phyloP scores from a whole-genome alignment of 37 sponge, comb jelly and placozoan species.

The Chondrosia reniformis region DNA sequence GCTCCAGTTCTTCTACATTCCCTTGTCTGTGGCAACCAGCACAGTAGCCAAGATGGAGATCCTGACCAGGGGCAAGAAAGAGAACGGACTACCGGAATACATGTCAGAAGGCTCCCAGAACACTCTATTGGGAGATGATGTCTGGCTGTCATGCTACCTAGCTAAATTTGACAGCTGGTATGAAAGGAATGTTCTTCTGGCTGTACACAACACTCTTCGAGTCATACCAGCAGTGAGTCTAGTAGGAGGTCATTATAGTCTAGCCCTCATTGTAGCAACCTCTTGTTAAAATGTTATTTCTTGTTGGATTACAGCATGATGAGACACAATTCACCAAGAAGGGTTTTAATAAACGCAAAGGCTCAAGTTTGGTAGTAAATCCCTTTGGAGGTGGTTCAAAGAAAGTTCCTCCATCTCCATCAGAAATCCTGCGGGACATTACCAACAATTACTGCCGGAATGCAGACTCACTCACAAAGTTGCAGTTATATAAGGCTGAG shows the following conservation, averaged over 20 bases:
- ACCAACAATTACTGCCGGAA: slow-evolving; percentile 51
- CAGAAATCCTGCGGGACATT: slow-evolving; percentile 50
- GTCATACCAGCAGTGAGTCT: slow-evolving; percentile 65
- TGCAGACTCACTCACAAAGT: slow-evolving; percentile 28
- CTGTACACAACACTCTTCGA: slow-evolving; percentile 64
- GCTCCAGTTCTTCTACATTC: slow-evolving; percentile 68
- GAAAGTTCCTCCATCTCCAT: not conserved
- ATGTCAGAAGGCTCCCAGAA: slow-evolving; percentile 12
- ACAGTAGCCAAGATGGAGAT: not conserved
- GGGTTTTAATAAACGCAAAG: too few relatives aligned
- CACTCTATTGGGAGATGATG: slow-evolving; percentile 53
- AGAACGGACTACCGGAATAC: not conserved
- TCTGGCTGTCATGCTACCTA: slow-evolving; percentile 73
- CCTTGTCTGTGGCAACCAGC: slow-evolving; percentile 45
- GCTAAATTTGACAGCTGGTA: slow-evolving; percentile 89
- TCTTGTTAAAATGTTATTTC: too few relatives aligned
- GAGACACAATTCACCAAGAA: too few relatives aligned
- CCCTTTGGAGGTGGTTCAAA: too few relatives aligned
- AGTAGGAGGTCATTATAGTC: not conserved
- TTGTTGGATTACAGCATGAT: too few relatives aligned
- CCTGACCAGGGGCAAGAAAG: not conserved
- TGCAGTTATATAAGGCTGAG: slow-evolving; percentile 60
- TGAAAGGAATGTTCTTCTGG: slow-evolving; percentile 74
- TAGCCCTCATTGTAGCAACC: too few relatives aligned
- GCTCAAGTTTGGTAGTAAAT: too few relatives aligned